Percentiles rank a stretch among this genome's conserved stretches.
These are phyloP conservation scores for Periophthalmus magnuspinnatus DNA, from an alignment of 2,797 vertebrate species.

Conservation along the genomic window DNA sequence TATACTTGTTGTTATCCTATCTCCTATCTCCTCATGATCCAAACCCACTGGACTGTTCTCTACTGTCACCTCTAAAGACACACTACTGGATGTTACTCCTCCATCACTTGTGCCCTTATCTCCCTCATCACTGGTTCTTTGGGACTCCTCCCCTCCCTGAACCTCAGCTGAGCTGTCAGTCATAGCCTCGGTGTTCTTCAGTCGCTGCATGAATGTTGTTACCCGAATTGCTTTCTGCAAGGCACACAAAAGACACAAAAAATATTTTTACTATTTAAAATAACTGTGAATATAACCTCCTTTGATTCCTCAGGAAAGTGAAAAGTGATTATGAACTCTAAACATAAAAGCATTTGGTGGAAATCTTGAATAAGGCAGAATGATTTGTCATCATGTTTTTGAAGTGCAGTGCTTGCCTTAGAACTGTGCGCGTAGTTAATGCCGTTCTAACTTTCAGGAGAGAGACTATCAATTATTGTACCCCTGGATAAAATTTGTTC, in stretches of 20 bases:
- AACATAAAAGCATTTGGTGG: constrained; percentile 45
- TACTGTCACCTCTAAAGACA: constrained; percentile 77
- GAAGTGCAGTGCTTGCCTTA: constrained; percentile 44
- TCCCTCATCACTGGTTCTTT: constrained; percentile 65
- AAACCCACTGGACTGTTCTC: constrained; percentile 62
- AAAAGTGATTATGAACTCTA: neutral
- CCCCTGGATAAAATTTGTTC: constrained; percentile 62
- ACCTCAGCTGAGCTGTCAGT: constrained; percentile 63
- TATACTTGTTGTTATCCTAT: constrained; percentile 43
- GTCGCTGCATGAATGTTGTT: constrained; percentile 87
- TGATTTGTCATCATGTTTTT: constrained; percentile 42
- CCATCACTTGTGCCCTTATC: constrained; percentile 63
- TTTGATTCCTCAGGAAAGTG: neutral
- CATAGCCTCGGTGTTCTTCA: constrained; percentile 78
- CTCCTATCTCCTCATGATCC: constrained; percentile 48
- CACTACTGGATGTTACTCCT: constrained; percentile 69
- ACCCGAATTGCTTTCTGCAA: constrained; percentile 87
- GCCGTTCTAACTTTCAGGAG: constrained; percentile 56
- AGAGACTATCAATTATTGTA: constrained; percentile 35
- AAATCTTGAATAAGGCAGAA: constrained; percentile 42
- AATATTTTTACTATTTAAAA: constrained; percentile 24
- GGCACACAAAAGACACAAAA: constrained; percentile 40
- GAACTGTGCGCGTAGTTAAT: constrained; percentile 45
- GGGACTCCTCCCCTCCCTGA: constrained; percentile 53
- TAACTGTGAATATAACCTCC: neutral